Conservation (phyloP, 2,113 vertebrate species). For the Microcebus ravelobensis region DNA sequence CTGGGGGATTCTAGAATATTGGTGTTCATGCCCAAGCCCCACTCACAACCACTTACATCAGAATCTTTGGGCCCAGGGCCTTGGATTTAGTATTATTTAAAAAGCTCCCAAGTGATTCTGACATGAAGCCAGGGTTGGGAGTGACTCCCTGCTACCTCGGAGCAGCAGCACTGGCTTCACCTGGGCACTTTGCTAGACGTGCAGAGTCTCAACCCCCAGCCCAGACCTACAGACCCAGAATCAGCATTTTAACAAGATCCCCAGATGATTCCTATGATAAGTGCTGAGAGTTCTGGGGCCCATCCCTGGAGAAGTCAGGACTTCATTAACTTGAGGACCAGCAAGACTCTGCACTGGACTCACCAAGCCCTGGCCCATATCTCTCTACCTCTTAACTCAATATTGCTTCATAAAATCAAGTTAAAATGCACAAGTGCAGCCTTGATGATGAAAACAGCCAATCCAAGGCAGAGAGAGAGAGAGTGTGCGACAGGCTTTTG, state of each 20-base stretch:
- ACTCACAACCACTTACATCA: neutral
- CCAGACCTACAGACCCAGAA: neutral
- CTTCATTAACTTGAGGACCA: neutral
- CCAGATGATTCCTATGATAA: neutral
- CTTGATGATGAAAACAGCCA: neutral
- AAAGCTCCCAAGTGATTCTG: neutral
- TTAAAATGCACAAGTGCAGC: neutral
- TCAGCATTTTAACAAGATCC: neutral
- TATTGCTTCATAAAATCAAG: neutral
- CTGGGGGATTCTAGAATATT: neutral
- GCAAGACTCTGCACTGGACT: neutral
- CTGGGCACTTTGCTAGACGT: neutral
- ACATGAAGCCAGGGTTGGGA: neutral
- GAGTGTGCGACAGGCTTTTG: neutral
- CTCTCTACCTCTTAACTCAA: neutral
- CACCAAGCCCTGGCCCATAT: neutral
- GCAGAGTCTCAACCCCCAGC: neutral
- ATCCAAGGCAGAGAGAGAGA: neutral
- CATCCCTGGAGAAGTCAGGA: neutral
- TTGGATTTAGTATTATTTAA: neutral
- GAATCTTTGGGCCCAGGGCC: neutral
- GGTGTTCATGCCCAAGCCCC: neutral
- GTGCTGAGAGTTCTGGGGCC: neutral
- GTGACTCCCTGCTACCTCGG: rapidly evolving
- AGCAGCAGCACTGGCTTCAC: neutral